Base-by-base conservation (phyloP, 1,140 invertebrate genomes). In the Conus ventricosus region DNA sequence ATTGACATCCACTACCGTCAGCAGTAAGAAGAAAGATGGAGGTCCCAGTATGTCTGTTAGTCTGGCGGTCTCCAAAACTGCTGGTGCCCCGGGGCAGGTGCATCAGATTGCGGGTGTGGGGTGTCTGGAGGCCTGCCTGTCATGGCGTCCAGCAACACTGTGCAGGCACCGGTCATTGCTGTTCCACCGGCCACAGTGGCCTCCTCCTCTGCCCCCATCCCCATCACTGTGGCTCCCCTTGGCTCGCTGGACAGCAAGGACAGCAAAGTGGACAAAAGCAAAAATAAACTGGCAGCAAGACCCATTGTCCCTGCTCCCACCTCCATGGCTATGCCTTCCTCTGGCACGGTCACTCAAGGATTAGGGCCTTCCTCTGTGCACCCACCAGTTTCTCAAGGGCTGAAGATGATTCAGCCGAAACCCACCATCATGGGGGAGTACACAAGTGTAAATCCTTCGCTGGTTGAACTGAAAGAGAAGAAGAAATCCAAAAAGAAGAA, bases 361-460 rank as follows among this genome's bases (percentile, higher is more conserved):
- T 60, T 67, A 23, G 54, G 54, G 13, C 23, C 55, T 5, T 63
- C 55, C 57, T 84, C 82, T 10, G 84, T 87, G 90, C 91, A 91
- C 87, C 84, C 92, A 54, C 92, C 91, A 84, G 91, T 90, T 63
- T 91, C 91, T 53, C 90, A 92, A 4, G 92, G 92, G 55, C 91
- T 95, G 53, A 95, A 95, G 87, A 94, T 95, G 0, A 95, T 95
- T 85, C 95, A 95, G 88, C 95, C 95, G 6, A 95, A 95, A 88
- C 95, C 95, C 23, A 95, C 94, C 10, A 93, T 94, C 10, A 90
- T 95, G 87, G 94, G 94, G 17, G 95, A 95, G 78, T 92, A 93
- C 11, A 88, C 92, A 20, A 90, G 88, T 83, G 89, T 93, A 39
- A 95, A 94, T 87, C 93, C 94, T 51, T 91, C 93, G 54, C 88